phyloP scores from a whole-genome alignment of 1,140 invertebrate genomes.

The Drosophila paulistorum region DNA sequence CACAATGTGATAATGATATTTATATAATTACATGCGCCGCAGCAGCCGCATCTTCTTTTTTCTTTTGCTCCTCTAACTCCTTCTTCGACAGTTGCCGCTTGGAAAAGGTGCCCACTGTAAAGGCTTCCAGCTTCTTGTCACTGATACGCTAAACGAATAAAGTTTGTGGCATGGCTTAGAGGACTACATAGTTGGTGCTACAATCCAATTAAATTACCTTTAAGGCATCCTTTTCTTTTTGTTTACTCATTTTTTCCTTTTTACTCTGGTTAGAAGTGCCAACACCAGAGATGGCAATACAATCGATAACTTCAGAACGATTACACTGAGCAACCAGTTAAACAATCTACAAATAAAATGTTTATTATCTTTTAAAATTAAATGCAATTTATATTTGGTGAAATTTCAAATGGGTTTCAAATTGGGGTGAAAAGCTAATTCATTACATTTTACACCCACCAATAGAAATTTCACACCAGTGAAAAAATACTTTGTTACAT shows the following conservation, averaged over 20 bases:
- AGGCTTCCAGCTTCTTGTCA: conserved; percentile 91
- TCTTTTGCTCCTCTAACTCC: conserved; percentile 93
- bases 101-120: conserved; percentile 90
- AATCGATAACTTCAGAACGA: neutral
- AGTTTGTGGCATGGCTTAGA: neutral
- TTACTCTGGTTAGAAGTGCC: neutral
- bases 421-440: no score
- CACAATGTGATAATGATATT: neutral
- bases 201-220: conserved; percentile 42
- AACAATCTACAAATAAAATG: no score
- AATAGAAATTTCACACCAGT: no score
- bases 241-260: conserved; percentile 25
- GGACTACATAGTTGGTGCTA: neutral
- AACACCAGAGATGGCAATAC: neutral
- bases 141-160: conserved; percentile 85
- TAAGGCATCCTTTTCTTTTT: conserved; percentile 36
- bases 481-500: neutral
- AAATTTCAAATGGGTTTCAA: no score
- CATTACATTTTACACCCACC: no score
- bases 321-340: neutral
- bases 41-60: conserved; percentile 94
- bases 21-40: conserved; percentile 85
- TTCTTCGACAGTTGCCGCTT: conserved; percentile 91
- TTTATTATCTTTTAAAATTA: no score
- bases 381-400: no score